Conservation (phyloP, 1,140 invertebrate species). For the Cryptotermes secundus region DNA sequence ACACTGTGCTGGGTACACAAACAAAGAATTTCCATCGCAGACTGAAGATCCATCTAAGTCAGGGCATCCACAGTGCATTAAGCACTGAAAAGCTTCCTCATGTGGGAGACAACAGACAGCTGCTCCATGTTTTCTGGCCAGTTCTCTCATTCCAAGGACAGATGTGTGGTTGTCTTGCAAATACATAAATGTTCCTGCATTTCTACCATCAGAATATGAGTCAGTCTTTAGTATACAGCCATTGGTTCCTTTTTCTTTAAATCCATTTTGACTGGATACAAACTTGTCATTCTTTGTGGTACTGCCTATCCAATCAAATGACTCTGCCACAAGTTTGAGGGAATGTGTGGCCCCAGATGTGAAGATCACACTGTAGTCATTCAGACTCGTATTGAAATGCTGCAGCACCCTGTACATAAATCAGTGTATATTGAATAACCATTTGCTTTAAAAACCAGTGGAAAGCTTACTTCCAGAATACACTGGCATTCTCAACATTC, state of each 20-base stretch:
- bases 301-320: conserved; percentile 61
- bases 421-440: too few relatives aligned
- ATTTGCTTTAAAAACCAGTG: too few relatives aligned
- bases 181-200: conserved; percentile 71
- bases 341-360: conserved; percentile 85
- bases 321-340: conserved; percentile 80
- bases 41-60: conserved; percentile 39
- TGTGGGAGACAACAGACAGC: conserved; percentile 50
- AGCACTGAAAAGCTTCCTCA: conserved; percentile 38
- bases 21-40: conserved; percentile 59
- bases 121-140: conserved; percentile 46
- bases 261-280: too few relatives aligned
- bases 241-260: neutral
- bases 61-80: conserved; percentile 24
- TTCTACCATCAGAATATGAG: conserved; percentile 27
- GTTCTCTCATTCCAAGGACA: conserved; percentile 85
- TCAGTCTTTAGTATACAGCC: neutral
- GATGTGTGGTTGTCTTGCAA: conserved; percentile 93
- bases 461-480: too few relatives aligned
- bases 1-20: conserved; percentile 89
- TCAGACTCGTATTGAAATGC: conserved; percentile 77
- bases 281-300: conserved; percentile 20
- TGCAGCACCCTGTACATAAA: conserved; percentile 66
- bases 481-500: too few relatives aligned
- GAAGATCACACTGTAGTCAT: conserved; percentile 87